Conservation (phyloP, 2,888 invertebrate species). For the Cataglyphis cursor region DNA sequence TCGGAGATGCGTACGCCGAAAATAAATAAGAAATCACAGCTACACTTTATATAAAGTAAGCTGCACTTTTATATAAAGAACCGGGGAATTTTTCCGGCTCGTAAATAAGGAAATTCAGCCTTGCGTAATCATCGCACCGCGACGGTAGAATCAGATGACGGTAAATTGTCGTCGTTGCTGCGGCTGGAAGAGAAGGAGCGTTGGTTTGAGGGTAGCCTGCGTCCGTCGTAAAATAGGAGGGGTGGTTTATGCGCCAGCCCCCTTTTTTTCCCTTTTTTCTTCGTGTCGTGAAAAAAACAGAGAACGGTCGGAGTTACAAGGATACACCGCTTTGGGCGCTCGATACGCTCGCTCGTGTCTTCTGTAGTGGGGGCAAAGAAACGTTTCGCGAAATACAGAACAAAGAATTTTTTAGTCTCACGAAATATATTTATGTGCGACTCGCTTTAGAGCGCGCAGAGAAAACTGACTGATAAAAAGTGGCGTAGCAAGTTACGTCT, state of each 20-base stretch:
- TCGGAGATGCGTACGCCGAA: neutral
- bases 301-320: constrained; percentile 20
- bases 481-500: neutral
- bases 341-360: constrained; percentile 27
- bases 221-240: constrained; percentile 42
- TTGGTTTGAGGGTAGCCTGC: constrained; percentile 29
- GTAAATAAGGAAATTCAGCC: constrained; percentile 76
- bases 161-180: constrained; percentile 79
- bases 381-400: constrained; percentile 26
- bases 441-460: constrained; percentile 4
- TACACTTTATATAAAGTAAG: neutral
- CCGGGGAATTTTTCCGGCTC: constrained; percentile 65
- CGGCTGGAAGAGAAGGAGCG: constrained; percentile 40
- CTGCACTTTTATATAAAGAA: neutral
- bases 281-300: constrained; percentile 19
- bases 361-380: constrained; percentile 9
- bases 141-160: constrained; percentile 80
- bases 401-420: constrained; percentile 24
- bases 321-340: neutral
- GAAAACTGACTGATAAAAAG: neutral
- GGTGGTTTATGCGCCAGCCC: constrained; percentile 5
- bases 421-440: constrained; percentile 3
- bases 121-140: constrained; percentile 32
- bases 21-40: constrained; percentile 65
- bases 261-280: neutral